phyloP scores from a whole-genome alignment of 2,113 vertebrate species.

The Budorcas taxicolor region DNA sequence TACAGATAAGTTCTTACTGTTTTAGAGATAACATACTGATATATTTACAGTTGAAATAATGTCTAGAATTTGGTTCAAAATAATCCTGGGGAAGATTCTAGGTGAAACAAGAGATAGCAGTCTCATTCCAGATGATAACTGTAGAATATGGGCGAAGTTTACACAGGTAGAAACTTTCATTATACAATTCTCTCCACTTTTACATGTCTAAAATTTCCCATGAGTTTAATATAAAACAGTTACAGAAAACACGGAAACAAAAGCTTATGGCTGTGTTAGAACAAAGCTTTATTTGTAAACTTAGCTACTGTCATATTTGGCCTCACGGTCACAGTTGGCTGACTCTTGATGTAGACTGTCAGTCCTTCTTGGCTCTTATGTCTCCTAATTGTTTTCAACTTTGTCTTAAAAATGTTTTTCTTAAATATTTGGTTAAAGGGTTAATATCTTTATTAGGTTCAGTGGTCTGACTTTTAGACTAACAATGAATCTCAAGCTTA shows the following conservation, averaged over 20 bases:
- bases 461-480: background rate
- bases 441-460: background rate
- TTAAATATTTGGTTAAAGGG: background rate
- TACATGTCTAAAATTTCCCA: background rate
- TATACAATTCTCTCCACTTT: background rate
- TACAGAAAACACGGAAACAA: background rate
- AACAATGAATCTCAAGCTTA: background rate
- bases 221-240: background rate
- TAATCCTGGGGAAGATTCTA: background rate
- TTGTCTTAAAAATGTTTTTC: background rate
- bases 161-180: background rate
- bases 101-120: background rate
- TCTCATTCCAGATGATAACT: background rate
- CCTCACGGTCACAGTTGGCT: background rate
- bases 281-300: constrained; percentile 1
- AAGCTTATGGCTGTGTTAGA: background rate
- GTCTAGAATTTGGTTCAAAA: background rate
- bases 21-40: background rate
- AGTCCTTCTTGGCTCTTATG: background rate
- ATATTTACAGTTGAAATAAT: background rate
- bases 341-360: background rate
- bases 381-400: background rate
- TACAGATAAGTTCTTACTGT: background rate
- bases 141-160: background rate
- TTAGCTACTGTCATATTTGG: background rate